Base-by-base conservation (phyloP, 2,113 vertebrate genomes). In the Malaclemys terrapin region DNA sequence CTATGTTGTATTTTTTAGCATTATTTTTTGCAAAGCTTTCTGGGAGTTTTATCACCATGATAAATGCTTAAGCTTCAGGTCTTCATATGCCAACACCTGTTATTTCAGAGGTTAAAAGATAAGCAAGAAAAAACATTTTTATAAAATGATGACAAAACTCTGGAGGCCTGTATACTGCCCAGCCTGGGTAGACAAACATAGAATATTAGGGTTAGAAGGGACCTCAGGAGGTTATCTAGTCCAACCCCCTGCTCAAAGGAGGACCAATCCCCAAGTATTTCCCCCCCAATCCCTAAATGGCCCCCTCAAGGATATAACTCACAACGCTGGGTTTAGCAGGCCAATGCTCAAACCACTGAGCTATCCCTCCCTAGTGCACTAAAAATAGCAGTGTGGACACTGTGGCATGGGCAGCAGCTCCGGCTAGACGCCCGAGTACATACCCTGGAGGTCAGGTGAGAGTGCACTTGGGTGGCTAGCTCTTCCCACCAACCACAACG, bases 391-490 rank as follows among this genome's bases (percentile, higher is more conserved):
- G 65, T n/a, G 35, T n/a, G 17, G 35, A 19, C 31, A 19, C 7
- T 19, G 16, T n/a, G 35, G 35, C 17, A 9, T 5, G 17, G 65
- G 17, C 31, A 35, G 31, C 62, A 59, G 27, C 27, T 62, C 27
- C 6, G 10, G 29, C 10, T 31, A 62, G 13, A 13, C 2, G 3
- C 29, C 27, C 2, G 13, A 62, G 2, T 31, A 31, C 5, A 5
- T 14, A 16, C 13, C 14, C 31, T 8, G 59, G 59, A 35, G 6
- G 3, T 35, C 31, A 65, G 31, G 13, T 4, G 14, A 16, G 59
- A 8, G 31, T 65, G 29, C 19, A 17, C 65, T n/a, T n/a, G 65
- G 35, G 57, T 29, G 27, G 1, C 57, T 13, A 59, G 57, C 57
- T 59, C 27, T 3, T 59, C 27, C 57, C 27, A 59, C 27, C 27